Conservation (phyloP, 1,140 invertebrate genomes). For the Heliconius eleuchia region DNA sequence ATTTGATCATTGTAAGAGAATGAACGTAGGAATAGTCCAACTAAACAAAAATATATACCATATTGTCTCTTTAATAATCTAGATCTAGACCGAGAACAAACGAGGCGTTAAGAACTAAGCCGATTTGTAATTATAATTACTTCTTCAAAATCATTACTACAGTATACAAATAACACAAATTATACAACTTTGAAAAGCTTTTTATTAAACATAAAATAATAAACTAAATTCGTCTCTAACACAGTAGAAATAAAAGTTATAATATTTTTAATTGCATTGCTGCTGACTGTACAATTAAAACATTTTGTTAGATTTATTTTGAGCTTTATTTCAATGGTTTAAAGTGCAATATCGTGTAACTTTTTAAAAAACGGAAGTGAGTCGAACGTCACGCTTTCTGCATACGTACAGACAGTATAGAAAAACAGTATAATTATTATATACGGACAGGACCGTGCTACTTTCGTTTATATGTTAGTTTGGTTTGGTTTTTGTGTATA, state of each 20-base stretch:
- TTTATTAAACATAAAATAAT: constrained; percentile 17
- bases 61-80: constrained; percentile 5
- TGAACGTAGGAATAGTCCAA: background rate
- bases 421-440: constrained; percentile 72
- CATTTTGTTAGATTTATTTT: constrained; percentile 24
- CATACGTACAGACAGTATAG: constrained; percentile 56
- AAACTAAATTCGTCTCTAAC: constrained; percentile 17
- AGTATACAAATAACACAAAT: constrained; percentile 35
- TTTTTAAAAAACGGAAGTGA: constrained; percentile 60
- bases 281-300: constrained; percentile 38
- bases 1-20: background rate
- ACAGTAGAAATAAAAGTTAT: constrained; percentile 2
- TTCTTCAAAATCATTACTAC: constrained; percentile 51
- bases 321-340: constrained; percentile 29
- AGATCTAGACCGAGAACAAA: constrained; percentile 42
- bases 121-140: constrained; percentile 56
- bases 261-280: constrained; percentile 26
- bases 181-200: constrained; percentile 24
- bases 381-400: constrained; percentile 69
- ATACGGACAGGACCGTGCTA: constrained; percentile 67
- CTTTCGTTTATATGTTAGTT: constrained; percentile 61
- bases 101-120: constrained; percentile 46
- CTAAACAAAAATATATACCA: background rate
- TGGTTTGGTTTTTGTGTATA: constrained; percentile 37
- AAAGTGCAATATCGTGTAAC: constrained; percentile 31